Percentiles rank a stretch among this genome's conserved stretches.
These are phyloP conservation scores for Tipula lateralis DNA, from an alignment of 2,888 invertebrate species.

Conservation along the genomic window DNA sequence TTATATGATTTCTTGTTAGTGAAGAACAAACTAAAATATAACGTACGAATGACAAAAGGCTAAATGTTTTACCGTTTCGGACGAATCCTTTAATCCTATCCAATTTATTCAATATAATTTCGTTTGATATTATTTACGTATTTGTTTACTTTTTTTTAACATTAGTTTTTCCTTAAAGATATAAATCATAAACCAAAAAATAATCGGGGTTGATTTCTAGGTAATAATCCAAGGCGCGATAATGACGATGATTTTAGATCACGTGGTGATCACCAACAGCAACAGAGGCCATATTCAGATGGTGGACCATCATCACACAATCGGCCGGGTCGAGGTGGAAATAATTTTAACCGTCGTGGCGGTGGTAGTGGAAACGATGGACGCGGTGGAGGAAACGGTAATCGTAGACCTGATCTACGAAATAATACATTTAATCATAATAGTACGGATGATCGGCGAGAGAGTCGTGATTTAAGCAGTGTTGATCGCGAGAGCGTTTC, in stretches of 20 bases:
- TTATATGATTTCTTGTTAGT: background rate
- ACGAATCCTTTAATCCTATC: background rate
- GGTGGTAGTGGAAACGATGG: slow-evolving; percentile 40
- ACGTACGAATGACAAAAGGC: background rate
- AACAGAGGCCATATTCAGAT: slow-evolving; percentile 15
- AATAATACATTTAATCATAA: background rate
- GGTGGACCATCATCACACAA: background rate
- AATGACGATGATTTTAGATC: slow-evolving; percentile 46
- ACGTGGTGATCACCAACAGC: slow-evolving; percentile 45
- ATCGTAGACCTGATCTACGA: slow-evolving; percentile 9
- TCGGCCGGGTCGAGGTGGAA: slow-evolving; percentile 36
- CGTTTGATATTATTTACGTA: background rate
- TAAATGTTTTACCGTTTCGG: slow-evolving; percentile 27
- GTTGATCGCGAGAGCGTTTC: slow-evolving; percentile 50
- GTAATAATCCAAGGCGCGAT: slow-evolving; percentile 40
- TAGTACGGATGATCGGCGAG: slow-evolving; percentile 33
- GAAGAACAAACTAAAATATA: background rate
- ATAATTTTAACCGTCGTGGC: slow-evolving; percentile 43
- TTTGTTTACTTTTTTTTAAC: background rate
- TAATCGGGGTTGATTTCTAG: background rate
- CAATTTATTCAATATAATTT: background rate
- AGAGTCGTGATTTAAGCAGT: slow-evolving; percentile 45
- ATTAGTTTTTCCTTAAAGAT: background rate
- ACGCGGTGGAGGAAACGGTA: slow-evolving; percentile 39
- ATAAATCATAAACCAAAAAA: background rate